Evolutionary conservation across 2,113 vertebrate genomes (phyloP).

Genomic region (Smithornis capensis): DNA sequence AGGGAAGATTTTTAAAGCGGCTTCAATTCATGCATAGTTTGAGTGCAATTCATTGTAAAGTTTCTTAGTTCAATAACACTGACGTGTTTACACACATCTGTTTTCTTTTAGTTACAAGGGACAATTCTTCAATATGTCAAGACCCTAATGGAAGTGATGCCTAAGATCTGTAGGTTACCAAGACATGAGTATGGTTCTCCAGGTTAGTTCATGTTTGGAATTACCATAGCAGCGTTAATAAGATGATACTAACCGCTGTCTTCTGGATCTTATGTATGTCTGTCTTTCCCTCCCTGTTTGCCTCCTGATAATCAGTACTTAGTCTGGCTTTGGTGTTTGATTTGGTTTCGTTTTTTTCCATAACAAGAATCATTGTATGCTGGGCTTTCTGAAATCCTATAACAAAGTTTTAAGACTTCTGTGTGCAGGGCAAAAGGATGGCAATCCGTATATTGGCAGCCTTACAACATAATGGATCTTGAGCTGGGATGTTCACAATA

Average conservation of each 20-base stretch:
- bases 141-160: constrained; percentile 92
- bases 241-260: neutral
- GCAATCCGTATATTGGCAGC: neutral
- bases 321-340: neutral
- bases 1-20: neutral
- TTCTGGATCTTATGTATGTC: neutral
- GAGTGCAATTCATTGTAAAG: neutral
- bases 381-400: neutral
- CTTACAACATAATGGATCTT: neutral
- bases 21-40: neutral
- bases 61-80: neutral
- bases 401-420: neutral
- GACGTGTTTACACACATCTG: neutral
- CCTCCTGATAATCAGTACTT: neutral
- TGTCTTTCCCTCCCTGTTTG: neutral
- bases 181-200: constrained; percentile 89
- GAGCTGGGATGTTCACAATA: neutral
- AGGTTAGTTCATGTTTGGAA: constrained; percentile 69
- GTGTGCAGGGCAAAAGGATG: neutral
- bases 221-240: neutral
- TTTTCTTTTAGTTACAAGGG: constrained; percentile 80
- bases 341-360: neutral
- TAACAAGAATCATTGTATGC: neutral
- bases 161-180: constrained; percentile 88
- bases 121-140: constrained; percentile 89